Conservation (phyloP, 2,797 vertebrate genomes). For the Salarias fasciatus region DNA sequence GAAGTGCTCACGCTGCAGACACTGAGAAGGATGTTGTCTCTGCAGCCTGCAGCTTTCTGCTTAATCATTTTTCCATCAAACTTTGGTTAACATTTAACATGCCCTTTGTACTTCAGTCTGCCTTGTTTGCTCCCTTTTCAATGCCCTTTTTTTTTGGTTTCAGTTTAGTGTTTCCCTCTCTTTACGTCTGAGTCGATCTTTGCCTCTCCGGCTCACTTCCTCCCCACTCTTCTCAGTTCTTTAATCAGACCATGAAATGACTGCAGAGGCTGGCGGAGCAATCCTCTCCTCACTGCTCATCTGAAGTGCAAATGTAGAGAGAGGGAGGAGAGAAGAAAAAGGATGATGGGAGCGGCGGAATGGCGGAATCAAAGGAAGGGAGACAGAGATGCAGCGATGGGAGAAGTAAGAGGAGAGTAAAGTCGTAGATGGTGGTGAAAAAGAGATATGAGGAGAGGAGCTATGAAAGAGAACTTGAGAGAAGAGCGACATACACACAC, state of each 20-base stretch:
- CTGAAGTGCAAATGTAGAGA: conserved; percentile 41
- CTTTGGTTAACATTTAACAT: conserved; percentile 41
- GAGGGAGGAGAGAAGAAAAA: conserved; percentile 19
- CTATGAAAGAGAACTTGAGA: conserved; percentile 2
- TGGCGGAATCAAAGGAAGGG: conserved; percentile 24
- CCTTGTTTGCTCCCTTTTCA: conserved; percentile 7
- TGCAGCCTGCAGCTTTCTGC: not conserved
- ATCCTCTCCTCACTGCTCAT: conserved; percentile 38
- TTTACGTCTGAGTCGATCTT: not conserved
- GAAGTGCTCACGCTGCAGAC: conserved; percentile 38
- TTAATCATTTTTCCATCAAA: conserved; percentile 18
- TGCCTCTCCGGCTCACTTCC: not conserved
- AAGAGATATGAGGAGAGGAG: conserved; percentile 13
- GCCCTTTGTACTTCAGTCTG: conserved; percentile 17
- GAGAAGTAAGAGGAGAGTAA: not conserved
- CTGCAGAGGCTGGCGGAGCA: conserved; percentile 34
- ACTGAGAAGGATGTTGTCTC: conserved; percentile 18
- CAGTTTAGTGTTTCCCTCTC: conserved; percentile 2
- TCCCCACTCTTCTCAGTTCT: conserved; percentile 16
- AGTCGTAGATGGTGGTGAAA: not conserved
- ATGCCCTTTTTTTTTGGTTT: conserved; percentile 8
- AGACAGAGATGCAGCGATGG: not conserved
- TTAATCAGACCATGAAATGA: conserved; percentile 62
- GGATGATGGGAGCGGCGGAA: conserved; percentile 12
- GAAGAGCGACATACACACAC: not conserved